These are phyloP conservation scores for Euproctis similis DNA, from an alignment of 2,888 invertebrate genomes.

Conservation along the genomic window DNA sequence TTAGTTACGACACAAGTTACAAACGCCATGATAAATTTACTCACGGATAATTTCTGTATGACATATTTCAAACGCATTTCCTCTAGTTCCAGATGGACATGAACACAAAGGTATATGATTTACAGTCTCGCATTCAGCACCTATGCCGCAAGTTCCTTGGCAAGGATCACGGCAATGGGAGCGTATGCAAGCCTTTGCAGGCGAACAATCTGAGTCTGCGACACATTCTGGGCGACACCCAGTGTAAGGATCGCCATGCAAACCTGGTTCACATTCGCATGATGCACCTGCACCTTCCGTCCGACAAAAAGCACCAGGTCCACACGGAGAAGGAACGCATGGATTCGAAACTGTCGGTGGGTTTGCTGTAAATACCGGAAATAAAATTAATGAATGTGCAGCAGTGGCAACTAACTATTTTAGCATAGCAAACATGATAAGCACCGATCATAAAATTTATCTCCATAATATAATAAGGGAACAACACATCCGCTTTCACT, in stretches of 20 bases:
- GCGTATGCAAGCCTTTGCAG: slow-evolving; percentile 86
- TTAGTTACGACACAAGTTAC: too few relatives aligned
- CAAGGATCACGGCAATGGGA: slow-evolving; percentile 91
- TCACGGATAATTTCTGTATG: slow-evolving; percentile 51
- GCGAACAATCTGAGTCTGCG: slow-evolving; percentile 90
- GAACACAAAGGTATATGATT: slow-evolving; percentile 83
- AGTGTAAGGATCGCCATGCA: slow-evolving; percentile 85
- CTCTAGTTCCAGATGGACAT: slow-evolving; percentile 82
- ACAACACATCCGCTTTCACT: slow-evolving; percentile 52
- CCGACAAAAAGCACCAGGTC: slow-evolving; percentile 87
- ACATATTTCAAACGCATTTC: slow-evolving; percentile 81
- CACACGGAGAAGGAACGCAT: slow-evolving; percentile 91
- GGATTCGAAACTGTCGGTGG: slow-evolving; percentile 76
- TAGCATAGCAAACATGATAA: slow-evolving; percentile 39
- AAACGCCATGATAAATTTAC: too few relatives aligned
- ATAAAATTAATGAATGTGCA: too few relatives aligned
- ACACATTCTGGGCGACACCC: slow-evolving; percentile 90
- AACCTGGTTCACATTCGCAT: slow-evolving; percentile 83
- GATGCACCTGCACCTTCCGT: slow-evolving; percentile 81
- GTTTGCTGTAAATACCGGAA: slow-evolving; percentile 59
- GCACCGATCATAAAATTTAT: slow-evolving; percentile 34
- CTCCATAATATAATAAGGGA: slow-evolving; percentile 16
- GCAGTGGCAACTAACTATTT: slow-evolving; percentile 10
- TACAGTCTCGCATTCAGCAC: slow-evolving; percentile 84
- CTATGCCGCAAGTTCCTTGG: slow-evolving; percentile 86